Evolutionary conservation across 2,113 vertebrate genomes (phyloP).

Genomic region (Maccullochella peelii): DNA sequence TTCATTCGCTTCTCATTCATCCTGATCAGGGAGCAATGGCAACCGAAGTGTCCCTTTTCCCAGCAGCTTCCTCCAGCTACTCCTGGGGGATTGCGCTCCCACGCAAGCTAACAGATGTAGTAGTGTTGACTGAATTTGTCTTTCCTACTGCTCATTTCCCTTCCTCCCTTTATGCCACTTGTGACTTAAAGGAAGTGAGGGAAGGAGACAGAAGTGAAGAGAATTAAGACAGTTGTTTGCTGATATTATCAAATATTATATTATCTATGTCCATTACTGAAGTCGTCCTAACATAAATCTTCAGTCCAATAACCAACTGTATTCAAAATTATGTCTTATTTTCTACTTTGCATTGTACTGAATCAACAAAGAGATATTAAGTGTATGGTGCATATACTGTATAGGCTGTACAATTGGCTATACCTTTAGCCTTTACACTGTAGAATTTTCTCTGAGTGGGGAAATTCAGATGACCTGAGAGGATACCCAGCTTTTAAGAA

Average conservation of each 20-base stretch:
- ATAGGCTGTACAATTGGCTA: not conserved
- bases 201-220: slow-evolving; percentile 2
- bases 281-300: not conserved
- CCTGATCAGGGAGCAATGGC: slow-evolving; percentile 4
- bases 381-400: not conserved
- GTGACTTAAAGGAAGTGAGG: not conserved
- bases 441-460: not conserved
- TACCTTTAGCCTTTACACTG: not conserved
- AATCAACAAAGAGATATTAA: not conserved
- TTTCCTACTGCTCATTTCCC: slow-evolving; percentile 2
- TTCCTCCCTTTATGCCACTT: not conserved
- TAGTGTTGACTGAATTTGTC: slow-evolving; percentile 40
- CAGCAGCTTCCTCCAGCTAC: slow-evolving; percentile 36
- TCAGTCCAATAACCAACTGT: not conserved
- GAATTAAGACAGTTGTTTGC: not conserved
- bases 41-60: slow-evolving; percentile 1
- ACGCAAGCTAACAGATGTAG: slow-evolving; percentile 35
- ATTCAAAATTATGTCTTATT: not conserved
- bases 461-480: not conserved
- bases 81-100: slow-evolving; percentile 25
- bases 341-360: not conserved
- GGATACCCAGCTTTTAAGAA: slow-evolving; percentile 3
- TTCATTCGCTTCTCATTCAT: not conserved
- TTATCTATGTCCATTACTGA: not conserved
- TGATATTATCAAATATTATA: not conserved